Conservation (phyloP, 2,797 vertebrate species). For the Hephaestus fuliginosus region DNA sequence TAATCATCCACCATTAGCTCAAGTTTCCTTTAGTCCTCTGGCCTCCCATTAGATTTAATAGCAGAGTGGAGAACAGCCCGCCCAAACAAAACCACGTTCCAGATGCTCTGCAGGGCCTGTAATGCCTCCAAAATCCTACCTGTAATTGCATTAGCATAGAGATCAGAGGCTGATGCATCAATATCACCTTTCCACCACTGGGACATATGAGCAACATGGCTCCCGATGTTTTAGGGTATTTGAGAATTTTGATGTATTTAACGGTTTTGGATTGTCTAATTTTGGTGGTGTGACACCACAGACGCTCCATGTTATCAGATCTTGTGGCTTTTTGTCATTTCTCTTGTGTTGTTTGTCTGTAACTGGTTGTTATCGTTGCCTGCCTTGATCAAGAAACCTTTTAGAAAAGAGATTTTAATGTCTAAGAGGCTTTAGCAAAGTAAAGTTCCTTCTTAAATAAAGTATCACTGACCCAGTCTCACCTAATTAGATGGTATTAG, state of each 20-base stretch:
- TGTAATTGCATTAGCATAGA: constrained; percentile 34
- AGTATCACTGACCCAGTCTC: not conserved
- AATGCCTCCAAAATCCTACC: constrained; percentile 16
- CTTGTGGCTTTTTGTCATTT: not conserved
- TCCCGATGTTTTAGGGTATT: not conserved
- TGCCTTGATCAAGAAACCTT: not conserved
- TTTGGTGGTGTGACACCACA: not conserved
- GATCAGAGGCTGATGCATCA: constrained; percentile 3
- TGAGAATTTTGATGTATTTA: not conserved
- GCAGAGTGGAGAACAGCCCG: constrained; percentile 21
- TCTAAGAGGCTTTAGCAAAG: too few species aligned
- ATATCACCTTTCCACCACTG: not conserved
- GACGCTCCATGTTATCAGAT: not conserved
- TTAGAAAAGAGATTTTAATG: not conserved
- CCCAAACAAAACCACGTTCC: constrained; percentile 37
- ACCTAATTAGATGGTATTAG: not conserved
- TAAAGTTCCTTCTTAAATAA: not conserved
- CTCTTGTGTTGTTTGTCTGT: too few species aligned
- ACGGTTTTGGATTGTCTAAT: not conserved
- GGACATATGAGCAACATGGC: not conserved
- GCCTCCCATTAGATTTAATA: constrained; percentile 50
- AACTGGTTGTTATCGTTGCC: not conserved
- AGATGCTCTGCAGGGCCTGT: constrained; percentile 42
- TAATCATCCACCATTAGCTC: constrained; percentile 57
- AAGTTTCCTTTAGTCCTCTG: constrained; percentile 46